A percentile compares a stretch with the other conserved stretches of the same genome.
These are phyloP conservation scores for Hybognathus amarus DNA, from an alignment of 2,797 vertebrate species.

Conservation along the genomic window DNA sequence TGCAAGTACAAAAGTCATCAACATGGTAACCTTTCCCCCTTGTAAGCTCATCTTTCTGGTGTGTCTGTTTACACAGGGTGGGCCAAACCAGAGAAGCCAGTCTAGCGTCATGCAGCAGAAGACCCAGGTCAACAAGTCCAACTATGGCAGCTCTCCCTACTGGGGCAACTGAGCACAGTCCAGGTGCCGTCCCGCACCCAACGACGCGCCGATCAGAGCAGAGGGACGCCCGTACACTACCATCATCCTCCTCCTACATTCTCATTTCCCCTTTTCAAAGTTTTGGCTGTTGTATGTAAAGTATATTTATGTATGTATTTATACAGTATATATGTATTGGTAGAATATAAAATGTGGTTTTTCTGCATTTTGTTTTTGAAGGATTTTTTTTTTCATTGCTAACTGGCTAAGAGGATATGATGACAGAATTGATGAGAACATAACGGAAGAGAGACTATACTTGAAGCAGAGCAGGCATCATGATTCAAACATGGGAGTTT, in stretches of 20 bases:
- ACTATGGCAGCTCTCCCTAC: slow-evolving; percentile 93
- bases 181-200: slow-evolving; percentile 19
- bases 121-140: slow-evolving; percentile 94
- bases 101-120: slow-evolving; percentile 95
- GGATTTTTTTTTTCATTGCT: slow-evolving; percentile 74
- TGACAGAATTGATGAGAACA: slow-evolving; percentile 72
- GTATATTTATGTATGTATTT: slow-evolving; percentile 99
- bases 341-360: slow-evolving; percentile 87
- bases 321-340: slow-evolving; percentile 95
- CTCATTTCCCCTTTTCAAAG: slow-evolving; percentile 88
- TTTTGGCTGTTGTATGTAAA: slow-evolving; percentile 97
- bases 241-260: slow-evolving; percentile 75
- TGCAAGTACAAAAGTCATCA: neutral
- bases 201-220: slow-evolving; percentile 69
- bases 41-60: neutral
- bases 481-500: slow-evolving; percentile 73
- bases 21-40: neutral
- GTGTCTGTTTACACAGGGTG: slow-evolving; percentile 75
- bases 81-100: slow-evolving; percentile 89
- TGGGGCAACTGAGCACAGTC: slow-evolving; percentile 88
- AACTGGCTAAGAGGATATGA: slow-evolving; percentile 63
- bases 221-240: slow-evolving; percentile 67
- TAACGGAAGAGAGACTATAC: slow-evolving; percentile 79
- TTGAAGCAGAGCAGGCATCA: slow-evolving; percentile 80
- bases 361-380: slow-evolving; percentile 84